Percentiles rank a stretch among this genome's conserved stretches.
Evolutionary conservation across 2,113 vertebrate species (phyloP).

Genomic region (Neofelis nebulosa): DNA sequence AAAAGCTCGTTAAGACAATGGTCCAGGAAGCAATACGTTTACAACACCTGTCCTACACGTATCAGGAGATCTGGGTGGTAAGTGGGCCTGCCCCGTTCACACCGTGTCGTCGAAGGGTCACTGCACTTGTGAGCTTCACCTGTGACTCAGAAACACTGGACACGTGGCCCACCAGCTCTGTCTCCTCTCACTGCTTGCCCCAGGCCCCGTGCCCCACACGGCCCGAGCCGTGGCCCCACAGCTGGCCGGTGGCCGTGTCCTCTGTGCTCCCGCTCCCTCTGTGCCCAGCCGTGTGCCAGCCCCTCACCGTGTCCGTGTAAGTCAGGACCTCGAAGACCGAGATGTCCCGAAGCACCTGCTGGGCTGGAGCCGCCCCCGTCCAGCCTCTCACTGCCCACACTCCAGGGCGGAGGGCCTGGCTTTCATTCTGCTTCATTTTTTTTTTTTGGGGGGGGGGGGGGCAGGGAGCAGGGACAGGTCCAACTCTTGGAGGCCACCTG

Average conservation of each 20-base stretch:
- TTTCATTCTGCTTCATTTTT: not conserved
- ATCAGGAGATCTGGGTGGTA: not conserved
- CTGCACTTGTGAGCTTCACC: not conserved
- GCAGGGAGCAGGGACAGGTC: not conserved
- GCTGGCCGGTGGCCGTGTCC: not conserved
- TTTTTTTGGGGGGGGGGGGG: not conserved
- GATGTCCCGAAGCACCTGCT: not conserved
- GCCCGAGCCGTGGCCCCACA: too few relatives aligned
- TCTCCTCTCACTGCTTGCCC: not conserved
- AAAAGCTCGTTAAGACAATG: not conserved
- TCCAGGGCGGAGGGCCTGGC: too few relatives aligned
- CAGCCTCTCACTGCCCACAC: accelerated
- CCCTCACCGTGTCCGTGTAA: accelerated
- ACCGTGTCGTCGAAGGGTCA: not conserved
- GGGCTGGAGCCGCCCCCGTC: not conserved
- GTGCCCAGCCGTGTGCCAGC: not conserved
- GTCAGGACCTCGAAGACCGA: not conserved
- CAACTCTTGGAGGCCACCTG: not conserved
- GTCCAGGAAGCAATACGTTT: not conserved
- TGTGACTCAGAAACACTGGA: not conserved
- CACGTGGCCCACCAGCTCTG: not conserved
- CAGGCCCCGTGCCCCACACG: too few relatives aligned
- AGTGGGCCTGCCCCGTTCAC: not conserved
- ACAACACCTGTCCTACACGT: not conserved
- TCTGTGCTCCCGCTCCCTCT: not conserved